Conservation (phyloP, 2,113 vertebrate species). For the Podocnemis expansa region DNA sequence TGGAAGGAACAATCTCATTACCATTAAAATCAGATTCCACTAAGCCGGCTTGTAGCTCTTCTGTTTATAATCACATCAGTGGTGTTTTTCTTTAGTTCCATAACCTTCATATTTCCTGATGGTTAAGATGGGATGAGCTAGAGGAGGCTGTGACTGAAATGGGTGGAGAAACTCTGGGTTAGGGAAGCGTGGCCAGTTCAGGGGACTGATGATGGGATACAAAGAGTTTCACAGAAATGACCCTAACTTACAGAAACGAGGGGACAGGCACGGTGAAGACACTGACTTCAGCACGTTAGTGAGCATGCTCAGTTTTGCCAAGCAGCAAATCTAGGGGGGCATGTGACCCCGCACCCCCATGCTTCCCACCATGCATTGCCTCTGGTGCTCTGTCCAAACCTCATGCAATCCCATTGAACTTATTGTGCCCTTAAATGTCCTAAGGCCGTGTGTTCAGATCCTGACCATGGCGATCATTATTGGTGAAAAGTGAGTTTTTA, state of each 20-base stretch:
- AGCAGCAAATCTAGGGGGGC: no score
- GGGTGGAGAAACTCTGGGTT: neutral
- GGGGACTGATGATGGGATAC: neutral
- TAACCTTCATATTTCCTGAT: neutral
- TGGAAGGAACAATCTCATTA: conserved; percentile 31
- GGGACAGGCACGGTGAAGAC: no score
- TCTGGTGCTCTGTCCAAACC: neutral
- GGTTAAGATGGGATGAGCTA: neutral
- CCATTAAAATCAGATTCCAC: neutral
- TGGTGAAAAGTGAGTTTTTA: conserved; percentile 20
- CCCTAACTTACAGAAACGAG: no score
- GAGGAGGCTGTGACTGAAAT: neutral
- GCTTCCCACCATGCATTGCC: no score
- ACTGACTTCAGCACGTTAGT: no score
- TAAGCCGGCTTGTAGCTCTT: neutral
- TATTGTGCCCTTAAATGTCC: conserved; percentile 8
- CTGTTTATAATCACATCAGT: neutral
- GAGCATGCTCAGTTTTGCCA: no score
- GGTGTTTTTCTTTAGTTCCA: neutral
- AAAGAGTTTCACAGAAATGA: neutral
- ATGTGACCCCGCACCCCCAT: no score
- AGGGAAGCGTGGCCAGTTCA: neutral
- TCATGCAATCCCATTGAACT: neutral
- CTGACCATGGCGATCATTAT: neutral
- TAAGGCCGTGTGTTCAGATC: neutral